Base-by-base conservation (phyloP, 2,797 vertebrate species). In the Labroides dimidiatus region DNA sequence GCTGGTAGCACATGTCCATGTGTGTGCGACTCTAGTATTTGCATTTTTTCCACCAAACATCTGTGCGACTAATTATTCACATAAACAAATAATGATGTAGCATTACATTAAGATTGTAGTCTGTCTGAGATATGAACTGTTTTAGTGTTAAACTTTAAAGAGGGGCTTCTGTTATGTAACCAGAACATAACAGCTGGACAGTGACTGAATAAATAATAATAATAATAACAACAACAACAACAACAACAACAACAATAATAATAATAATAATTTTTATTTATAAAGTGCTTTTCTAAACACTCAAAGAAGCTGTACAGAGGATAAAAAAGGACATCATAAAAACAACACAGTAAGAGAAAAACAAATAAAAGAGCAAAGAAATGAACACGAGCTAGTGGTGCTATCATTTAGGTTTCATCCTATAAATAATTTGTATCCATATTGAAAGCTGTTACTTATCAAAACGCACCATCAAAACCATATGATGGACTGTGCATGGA, bases 1-100 rank as follows among this genome's bases (percentile, higher is more conserved):
- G 74, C 76, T 87, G 62, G 66, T 77, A 64, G 70, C 73, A 64
- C 48, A 69, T 63, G 71, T 48, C 58, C 13, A 17, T 16, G 45
- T 36, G 39, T n/a, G 27, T 45, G 51, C 21, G 63, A 44, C 24
- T 54, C 43, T 33, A 59, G 42, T 57, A 19, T 74, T 45, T 64
- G 67, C 24, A 58, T 75, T 39, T 78, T 36, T 54, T 30, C 61
- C 60, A 55, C 47, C 47, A 64, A 75, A 81, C 49, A 64, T 78
- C 55, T 69, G 50, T 51, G 33, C 44, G 13, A 27, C 21, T 55
- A 24, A 66, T 77, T 58, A 60, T 79, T 80, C 36, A 57, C 51
- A 53, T 14, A 10, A n/a, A 2, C 44, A 45, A 47, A 61, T 43
- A 43, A 27, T 51, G 24, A 19, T 43, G 27, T 20, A 48, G 23